phyloP scores from a whole-genome alignment of 2,113 vertebrate species.

The Carettochelys insculpta region DNA sequence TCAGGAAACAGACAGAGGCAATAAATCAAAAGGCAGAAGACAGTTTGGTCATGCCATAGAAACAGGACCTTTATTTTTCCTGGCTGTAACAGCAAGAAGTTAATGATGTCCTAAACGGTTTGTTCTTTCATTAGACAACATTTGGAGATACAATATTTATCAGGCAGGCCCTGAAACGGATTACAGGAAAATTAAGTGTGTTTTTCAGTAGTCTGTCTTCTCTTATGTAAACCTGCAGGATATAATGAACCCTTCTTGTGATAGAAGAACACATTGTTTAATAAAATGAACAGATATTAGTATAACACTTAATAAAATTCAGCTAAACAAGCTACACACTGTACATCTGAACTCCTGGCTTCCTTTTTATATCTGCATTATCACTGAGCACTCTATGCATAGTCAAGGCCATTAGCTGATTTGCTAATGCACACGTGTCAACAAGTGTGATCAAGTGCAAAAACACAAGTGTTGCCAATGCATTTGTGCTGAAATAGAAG shows the following conservation, averaged over 20 bases:
- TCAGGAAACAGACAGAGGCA: not conserved
- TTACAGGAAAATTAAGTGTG: constrained; percentile 27
- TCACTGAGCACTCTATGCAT: not conserved
- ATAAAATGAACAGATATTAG: constrained; percentile 23
- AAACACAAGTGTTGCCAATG: constrained; percentile 26
- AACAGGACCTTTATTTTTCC: not conserved
- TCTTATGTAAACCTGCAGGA: not conserved
- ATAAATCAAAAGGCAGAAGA: not conserved
- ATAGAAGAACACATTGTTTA: constrained; percentile 17
- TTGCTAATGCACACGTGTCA: constrained; percentile 34
- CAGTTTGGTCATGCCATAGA: not conserved
- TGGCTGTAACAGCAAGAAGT: not conserved
- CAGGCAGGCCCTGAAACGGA: not conserved
- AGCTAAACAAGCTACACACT: constrained; percentile 23
- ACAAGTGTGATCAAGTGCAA: constrained; percentile 47
- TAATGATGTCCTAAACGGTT: not conserved
- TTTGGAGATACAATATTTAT: constrained; percentile 15
- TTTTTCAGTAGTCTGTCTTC: constrained; percentile 24
- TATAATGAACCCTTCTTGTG: not conserved
- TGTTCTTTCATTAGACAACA: not conserved
- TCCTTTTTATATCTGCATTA: not conserved
- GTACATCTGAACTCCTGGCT: constrained; percentile 16
- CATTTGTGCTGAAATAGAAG: constrained; percentile 33
- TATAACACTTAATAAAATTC: constrained; percentile 39
- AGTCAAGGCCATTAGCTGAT: constrained; percentile 31